phyloP scores from a whole-genome alignment of 2,888 invertebrate genomes.

The Lasioglossum zephyrum region DNA sequence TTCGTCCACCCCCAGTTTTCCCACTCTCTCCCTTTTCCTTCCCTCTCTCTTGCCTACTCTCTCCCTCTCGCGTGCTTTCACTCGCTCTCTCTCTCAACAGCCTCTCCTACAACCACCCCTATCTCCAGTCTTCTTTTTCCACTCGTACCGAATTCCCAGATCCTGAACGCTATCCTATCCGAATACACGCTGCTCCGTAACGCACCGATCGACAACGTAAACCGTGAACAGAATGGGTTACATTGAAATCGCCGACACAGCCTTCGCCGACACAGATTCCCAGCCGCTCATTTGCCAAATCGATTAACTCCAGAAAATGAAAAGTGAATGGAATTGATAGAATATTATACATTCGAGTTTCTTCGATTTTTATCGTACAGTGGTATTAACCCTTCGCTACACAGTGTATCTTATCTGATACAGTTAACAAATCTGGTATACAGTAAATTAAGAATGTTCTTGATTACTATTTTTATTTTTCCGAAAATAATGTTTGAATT shows the following conservation, averaged over 20 bases:
- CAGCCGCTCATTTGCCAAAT: not conserved
- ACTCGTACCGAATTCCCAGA: slow-evolving; percentile 37
- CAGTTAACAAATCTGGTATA: too few species aligned
- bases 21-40: slow-evolving; percentile 31
- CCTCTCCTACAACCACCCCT: slow-evolving; percentile 2
- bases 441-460: too few species aligned
- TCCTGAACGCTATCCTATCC: slow-evolving; percentile 23
- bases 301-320: not conserved
- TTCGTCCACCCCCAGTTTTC: slow-evolving; percentile 51
- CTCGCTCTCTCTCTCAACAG: slow-evolving; percentile 19
- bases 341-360: not conserved
- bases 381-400: not conserved
- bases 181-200: slow-evolving; percentile 2
- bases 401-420: too few species aligned
- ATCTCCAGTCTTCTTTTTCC: slow-evolving; percentile 15
- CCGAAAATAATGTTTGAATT: too few species aligned
- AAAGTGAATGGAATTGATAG: not conserved
- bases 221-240: slow-evolving; percentile 1
- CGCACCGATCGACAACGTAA: not conserved
- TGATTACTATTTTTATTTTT: too few species aligned
- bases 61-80: slow-evolving; percentile 28
- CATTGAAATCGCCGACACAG: not conserved
- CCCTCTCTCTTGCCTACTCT: slow-evolving; percentile 30
- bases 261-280: not conserved
- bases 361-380: not conserved